These are phyloP conservation scores for Oikopleura dioica DNA, from an alignment of 23 tunicate genomes.

Conservation along the genomic window DNA sequence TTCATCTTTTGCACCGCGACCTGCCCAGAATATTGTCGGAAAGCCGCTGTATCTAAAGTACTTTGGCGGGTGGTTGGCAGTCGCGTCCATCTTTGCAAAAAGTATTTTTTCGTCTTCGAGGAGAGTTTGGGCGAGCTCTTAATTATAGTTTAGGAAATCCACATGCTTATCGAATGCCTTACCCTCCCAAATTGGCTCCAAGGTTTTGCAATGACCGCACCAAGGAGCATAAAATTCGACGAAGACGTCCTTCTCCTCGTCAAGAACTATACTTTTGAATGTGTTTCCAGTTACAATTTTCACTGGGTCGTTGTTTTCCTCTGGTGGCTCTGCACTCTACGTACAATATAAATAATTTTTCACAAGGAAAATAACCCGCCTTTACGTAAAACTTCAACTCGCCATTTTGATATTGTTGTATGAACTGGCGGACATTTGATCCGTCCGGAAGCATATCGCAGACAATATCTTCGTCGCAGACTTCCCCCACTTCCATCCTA, in stretches of 20 bases:
- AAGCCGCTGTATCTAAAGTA: not conserved
- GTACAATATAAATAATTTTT: too few relatives aligned
- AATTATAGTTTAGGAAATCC: too few relatives aligned
- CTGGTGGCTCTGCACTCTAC: conserved; percentile 1
- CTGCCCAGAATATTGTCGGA: conserved; percentile 12
- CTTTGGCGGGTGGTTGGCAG: conserved; percentile 8
- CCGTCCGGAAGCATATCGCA: conserved; percentile 7
- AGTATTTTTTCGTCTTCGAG: not conserved
- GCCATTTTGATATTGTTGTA: not conserved
- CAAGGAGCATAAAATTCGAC: conserved; percentile 97
- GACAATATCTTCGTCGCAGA: not conserved
- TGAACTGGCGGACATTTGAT: not conserved
- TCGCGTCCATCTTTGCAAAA: not conserved
- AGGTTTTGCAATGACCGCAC: conserved; percentile 80
- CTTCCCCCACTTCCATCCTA: conserved; percentile 8
- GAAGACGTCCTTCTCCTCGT: not conserved
- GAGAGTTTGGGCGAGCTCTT: not conserved
- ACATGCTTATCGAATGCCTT: too few relatives aligned
- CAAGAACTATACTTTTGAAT: not conserved
- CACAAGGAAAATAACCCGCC: too few relatives aligned
- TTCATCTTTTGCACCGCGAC: not conserved
- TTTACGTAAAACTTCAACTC: not conserved
- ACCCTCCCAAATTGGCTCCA: conserved; percentile 42
- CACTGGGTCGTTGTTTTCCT: not conserved
- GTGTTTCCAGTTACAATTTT: not conserved